Evolutionary conservation across 2,888 invertebrate species (phyloP), one percentile per base, ranked within the genome.

Genomic region (Liopterus haemorrhoidalis): DNA sequence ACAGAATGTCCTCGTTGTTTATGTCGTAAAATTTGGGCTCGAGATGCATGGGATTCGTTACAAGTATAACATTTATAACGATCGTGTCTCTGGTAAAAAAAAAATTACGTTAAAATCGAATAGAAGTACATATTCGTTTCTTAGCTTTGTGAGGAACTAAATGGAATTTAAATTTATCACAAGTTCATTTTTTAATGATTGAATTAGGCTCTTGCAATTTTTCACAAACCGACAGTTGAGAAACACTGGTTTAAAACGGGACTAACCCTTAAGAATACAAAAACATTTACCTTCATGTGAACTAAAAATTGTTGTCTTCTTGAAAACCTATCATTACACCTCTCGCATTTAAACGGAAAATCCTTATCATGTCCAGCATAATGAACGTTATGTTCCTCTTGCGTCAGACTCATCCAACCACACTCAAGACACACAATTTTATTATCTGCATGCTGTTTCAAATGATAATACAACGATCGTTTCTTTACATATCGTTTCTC

Each of bases 31-130:
- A 49, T 48, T 27, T 58, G 60, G 30, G 56, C 57, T 48, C 63
- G 62, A 2, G 63, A 63, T 1, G 65, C 63, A 46, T 61, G 64
- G 6, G 56, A 57, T 21, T 61, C 58, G 12, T 64, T 58, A 32
- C 66, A 66, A 2, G 60, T 59, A 2, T 60, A 41, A 49, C 66
- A 66, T 54, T 65, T 65, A 33, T 66, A 60, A 33, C 59, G 60
- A 41, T 63, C 57, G 42, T 66, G 66, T 50, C 60, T 60, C 51
- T 66, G 54, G 18, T 54, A 30, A 11, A 43, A 14, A 16, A 42
- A 28, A 37, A 21, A 44, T n/a, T 3, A 25, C 11, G n/a, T n/a
- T n/a, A n/a, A n/a, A n/a, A n/a, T n/a, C n/a, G n/a, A n/a, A n/a
- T n/a, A n/a, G n/a, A n/a, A n/a, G n/a, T n/a, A n/a, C n/a, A n/a